phyloP scores from a whole-genome alignment of 2,797 vertebrate genomes.

The Hemitrygon akajei region DNA sequence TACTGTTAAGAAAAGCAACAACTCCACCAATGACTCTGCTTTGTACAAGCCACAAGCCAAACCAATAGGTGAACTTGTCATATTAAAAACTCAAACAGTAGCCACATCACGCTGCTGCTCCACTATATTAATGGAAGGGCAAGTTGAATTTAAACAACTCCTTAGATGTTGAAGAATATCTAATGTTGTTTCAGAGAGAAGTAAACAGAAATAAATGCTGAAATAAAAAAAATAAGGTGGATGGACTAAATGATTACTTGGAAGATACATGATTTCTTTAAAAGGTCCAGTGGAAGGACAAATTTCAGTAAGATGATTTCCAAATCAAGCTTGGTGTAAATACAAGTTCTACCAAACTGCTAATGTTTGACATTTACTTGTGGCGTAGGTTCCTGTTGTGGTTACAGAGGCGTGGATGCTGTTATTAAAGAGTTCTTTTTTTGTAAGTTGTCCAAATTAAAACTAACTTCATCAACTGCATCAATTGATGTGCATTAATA shows the following conservation, averaged over 20 bases:
- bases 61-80: not conserved
- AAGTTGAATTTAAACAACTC: not conserved
- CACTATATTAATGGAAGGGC: not conserved
- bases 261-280: not conserved
- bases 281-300: not conserved
- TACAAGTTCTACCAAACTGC: not conserved
- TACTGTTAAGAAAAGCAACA: no score
- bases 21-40: not conserved
- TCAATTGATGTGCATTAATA: not conserved
- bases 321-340: not conserved
- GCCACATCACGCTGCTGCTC: not conserved
- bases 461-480: not conserved
- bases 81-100: not conserved
- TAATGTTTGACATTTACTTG: slow-evolving; percentile 6
- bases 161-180: not conserved
- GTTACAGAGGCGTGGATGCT: not conserved
- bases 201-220: not conserved
- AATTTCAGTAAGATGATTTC: not conserved
- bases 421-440: not conserved
- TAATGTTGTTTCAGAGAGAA: not conserved
- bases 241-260: not conserved
- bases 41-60: not conserved
- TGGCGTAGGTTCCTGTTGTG: not conserved
- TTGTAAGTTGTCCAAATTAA: not conserved
- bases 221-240: not conserved